Evolutionary conservation across 1,140 invertebrate genomes (phyloP).

Genomic region (Hestina assimilis): DNA sequence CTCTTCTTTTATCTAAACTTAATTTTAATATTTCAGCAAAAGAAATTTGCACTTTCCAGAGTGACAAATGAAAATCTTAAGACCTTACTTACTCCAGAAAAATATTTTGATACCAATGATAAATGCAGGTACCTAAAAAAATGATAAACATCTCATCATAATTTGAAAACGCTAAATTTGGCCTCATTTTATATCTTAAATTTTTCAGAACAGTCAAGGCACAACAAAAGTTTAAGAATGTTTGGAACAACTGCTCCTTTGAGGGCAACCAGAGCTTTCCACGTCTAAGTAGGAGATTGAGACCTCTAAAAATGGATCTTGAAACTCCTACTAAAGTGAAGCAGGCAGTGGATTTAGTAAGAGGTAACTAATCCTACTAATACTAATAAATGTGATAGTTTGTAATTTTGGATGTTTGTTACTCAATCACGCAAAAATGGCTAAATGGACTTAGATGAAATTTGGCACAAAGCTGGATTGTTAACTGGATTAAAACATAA

Average conservation of each 20-base stretch:
- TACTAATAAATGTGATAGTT: neutral
- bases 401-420: too few species aligned
- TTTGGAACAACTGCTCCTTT: conserved; percentile 64
- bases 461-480: too few species aligned
- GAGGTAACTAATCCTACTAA: conserved; percentile 48
- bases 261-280: conserved; percentile 75
- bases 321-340: conserved; percentile 69
- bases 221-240: conserved; percentile 45
- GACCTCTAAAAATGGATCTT: conserved; percentile 63
- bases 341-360: conserved; percentile 63
- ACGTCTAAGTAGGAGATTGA: conserved; percentile 51
- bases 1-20: conserved; percentile 4
- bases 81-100: conserved; percentile 49
- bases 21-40: conserved; percentile 33
- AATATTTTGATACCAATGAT: conserved; percentile 42
- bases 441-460: too few species aligned
- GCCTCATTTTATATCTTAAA: conserved; percentile 6
- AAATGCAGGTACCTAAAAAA: conserved; percentile 55
- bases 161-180: neutral
- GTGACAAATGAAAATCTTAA: conserved; percentile 53
- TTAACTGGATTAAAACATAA: too few species aligned
- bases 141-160: neutral
- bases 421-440: too few species aligned
- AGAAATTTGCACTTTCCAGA: conserved; percentile 35
- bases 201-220: conserved; percentile 57